Evolutionary conservation across 30 jellyfish, hydroid and myxozoan genomes (phyloP).

Genomic region (Sanderia malayensis): DNA sequence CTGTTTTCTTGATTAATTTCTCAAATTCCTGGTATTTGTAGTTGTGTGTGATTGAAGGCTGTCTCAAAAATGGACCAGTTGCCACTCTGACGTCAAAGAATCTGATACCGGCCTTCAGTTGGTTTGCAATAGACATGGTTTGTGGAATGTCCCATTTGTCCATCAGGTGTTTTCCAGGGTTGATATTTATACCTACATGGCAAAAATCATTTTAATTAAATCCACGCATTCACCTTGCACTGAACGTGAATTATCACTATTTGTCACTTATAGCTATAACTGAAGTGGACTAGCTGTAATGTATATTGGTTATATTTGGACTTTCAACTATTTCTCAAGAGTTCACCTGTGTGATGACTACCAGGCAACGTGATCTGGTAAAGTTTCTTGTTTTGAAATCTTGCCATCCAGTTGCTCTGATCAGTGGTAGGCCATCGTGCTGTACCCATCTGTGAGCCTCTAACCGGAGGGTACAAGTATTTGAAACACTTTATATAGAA

Average conservation of each 20-base stretch:
- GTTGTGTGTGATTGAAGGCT: conserved; percentile 1
- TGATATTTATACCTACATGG: background rate
- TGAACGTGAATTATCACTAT: too few species aligned
- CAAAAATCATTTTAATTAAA: too few species aligned
- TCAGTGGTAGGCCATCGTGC: conserved; percentile 6
- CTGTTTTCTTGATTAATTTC: background rate
- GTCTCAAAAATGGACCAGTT: background rate
- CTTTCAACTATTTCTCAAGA: too few species aligned
- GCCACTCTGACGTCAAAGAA: conserved; percentile 12
- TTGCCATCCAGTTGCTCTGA: conserved; percentile 26
- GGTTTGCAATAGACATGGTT: background rate
- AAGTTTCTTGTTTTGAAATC: background rate
- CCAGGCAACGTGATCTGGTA: conserved; percentile 23
- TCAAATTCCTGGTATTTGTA: background rate
- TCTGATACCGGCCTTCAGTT: conserved; percentile 5
- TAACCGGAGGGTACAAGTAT: background rate
- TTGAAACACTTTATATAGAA: background rate
- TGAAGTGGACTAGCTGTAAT: too few species aligned
- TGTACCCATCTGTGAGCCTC: background rate
- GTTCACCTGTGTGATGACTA: conserved; percentile 42
- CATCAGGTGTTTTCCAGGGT: background rate
- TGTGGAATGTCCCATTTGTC: conserved; percentile 15
- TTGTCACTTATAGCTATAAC: too few species aligned
- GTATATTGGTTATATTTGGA: too few species aligned
- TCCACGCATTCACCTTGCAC: too few species aligned